Base-by-base conservation (phyloP, 2,113 vertebrate species). In the Anser cygnoides region DNA sequence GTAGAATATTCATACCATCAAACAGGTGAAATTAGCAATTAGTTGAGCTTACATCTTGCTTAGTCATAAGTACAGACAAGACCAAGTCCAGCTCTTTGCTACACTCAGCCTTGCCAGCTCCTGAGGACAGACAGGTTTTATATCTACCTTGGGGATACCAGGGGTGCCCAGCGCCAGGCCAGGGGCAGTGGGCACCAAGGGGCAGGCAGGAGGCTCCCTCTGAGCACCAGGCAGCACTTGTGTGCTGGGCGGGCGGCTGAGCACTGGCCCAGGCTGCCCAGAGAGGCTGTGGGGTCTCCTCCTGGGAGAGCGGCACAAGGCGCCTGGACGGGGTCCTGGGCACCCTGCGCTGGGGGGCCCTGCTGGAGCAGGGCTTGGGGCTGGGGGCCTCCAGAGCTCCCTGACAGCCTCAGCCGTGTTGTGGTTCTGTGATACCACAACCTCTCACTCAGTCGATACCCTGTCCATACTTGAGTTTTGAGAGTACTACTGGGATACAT, bases 1-100 rank as follows among this genome's bases (percentile, higher is more conserved):
- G 55, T 28, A 68, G 73, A 35, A n/a, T n/a, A 68, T 1, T 4
- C 0, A 0, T 20, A 29, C 6, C 26, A n/a, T 29, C 26, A 58
- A 37, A 50, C 7, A 71, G 58, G 6, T 11, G 43, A 46, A 20
- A 35, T 43, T n/a, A 55, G 43, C 29, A 71, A 59, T 29, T 76
- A n/a, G 14, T 44, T 55, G 13, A 68, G 43, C 25, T 89, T 37
- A n/a, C 21, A 49, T 17, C 55, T 58, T 63, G n/a, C 13, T 79
- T 31, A 57, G 37, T 7, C 21, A 67, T 11, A 59, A 54, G n/a
- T 35, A 62, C 1, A n/a, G 46, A 41, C 49, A 76, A 83, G 41
- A 75, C n/a, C 68, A 71, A 87, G 57, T 25, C 35, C 62, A 13
- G 13, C 3, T 25, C 31, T 55, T 39, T 14, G n/a, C 50, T 62